Evolutionary conservation across 2,113 vertebrate genomes (phyloP), one percentile per base, ranked within the genome.

Genomic region (Chaetodon trifascialis): DNA sequence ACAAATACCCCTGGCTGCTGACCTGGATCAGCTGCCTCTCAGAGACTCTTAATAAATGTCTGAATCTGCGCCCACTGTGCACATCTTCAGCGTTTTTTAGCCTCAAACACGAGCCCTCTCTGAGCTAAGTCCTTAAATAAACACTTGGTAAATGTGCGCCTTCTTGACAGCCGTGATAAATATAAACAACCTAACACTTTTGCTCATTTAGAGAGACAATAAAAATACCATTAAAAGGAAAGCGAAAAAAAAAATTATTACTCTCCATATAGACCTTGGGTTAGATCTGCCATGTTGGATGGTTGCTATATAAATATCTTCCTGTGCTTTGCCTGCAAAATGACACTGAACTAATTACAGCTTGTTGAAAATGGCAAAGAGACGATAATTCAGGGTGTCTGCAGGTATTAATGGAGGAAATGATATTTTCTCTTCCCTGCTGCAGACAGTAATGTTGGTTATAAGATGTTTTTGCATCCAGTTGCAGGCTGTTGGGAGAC

Each of bases 11-110:
- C 51, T 40, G 60, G 58, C 65, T 73, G 40, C 85, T 83, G 85
- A 83, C 80, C 80, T 86, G 85, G 80, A 80, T 87, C 71, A 80
- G 74, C 51, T 16, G 60, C 67, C 80, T 80, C 80, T 23, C 16
- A 71, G 76, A 79, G 46, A 62, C 58, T 73, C 16, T 0, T 86
- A 69, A 82, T 74, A 52, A 58, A 79, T 64, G 40, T 56, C 56
- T 56, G 49, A 69, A 21, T 69, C 19, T 73, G 38, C 14, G 2
- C 67, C 46, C 62, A 47, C 44, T 15, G n/a, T 44, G 54, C 49
- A 73, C 49, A 38, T 58, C 46, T 30, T 30, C 30, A 30, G 30
- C 30, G 6, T 52, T 23, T 25, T 51, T 47, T 38, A 68, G 21
- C 38, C 56, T 74, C 54, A 62, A 34, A 68, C 60, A 23, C 12